Evolutionary conservation across 1,140 invertebrate genomes (phyloP), one percentile per base, ranked within the genome.

Genomic region (Diabrotica virgifera): DNA sequence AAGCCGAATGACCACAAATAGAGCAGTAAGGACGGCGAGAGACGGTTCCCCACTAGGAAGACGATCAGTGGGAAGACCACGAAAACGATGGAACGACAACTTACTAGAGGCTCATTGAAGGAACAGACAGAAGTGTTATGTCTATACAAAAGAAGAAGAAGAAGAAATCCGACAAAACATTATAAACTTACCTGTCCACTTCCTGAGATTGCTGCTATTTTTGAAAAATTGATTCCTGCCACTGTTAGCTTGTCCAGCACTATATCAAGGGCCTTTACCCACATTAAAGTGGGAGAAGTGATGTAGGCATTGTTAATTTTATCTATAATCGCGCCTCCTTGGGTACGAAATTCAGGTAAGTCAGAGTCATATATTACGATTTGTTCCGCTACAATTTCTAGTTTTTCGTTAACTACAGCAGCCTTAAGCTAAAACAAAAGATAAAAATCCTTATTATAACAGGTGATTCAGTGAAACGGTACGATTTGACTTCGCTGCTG

Each of bases 181-280:
- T 8, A 50, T 8, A 50, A 14, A 56, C 62, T 73, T 82, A 94
- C 93, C 86, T 97, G 95, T 2, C 89, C 95, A 63, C 90, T 88
- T 5, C 95, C 96, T 35, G 93, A 95, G 63, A 98, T 79, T n/a
- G 91, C 91, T 3, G 82, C 84, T 13, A 98, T 87, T 70, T 86
- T 87, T 36, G 85, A 86, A 72, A 97, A 93, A 78, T 96, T 91
- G 9, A 92, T 88, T 13, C 91, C 92, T 59, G 86, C 86, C 7
- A 92, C 84, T 53, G 90, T 85, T 11, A 98, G 81, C 70, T 89
- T 86, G 74, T 97, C 93, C 76, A 99, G 81, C 0, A 97, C 83
- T 78, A 97, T 87, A 75, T 98, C 96, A 24, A 98, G 76, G 0
- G 96, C 94, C 81, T 97, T 96, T 0, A 98, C 87, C 95, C 95